phyloP scores from a whole-genome alignment of 2,113 vertebrate species.

The Geococcyx californianus region DNA sequence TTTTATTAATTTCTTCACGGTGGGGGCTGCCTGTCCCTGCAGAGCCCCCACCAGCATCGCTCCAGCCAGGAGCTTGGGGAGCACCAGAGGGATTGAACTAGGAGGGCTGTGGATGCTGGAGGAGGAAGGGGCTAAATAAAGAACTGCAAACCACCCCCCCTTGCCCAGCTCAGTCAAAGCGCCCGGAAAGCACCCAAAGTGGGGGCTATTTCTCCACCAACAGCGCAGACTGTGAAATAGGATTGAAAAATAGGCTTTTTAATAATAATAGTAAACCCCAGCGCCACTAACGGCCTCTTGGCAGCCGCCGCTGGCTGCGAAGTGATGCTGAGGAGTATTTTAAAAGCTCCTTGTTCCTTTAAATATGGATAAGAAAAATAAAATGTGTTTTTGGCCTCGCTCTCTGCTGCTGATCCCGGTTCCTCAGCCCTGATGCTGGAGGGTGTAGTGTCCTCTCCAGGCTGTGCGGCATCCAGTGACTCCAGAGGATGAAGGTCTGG shows the following conservation, averaged over 20 bases:
- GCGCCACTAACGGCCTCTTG: constrained; percentile 31
- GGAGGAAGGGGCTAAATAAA: neutral
- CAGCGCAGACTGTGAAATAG: constrained; percentile 32
- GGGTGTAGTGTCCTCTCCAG: neutral
- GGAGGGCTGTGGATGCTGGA: neutral
- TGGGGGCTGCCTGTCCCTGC: no score
- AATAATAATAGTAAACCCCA: constrained; percentile 52
- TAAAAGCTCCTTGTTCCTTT: constrained; percentile 6
- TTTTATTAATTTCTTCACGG: no score
- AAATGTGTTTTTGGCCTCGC: neutral
- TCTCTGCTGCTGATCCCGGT: neutral
- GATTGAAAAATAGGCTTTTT: constrained; percentile 43
- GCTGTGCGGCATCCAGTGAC: neutral
- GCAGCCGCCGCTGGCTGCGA: constrained; percentile 41
- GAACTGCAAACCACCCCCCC: neutral
- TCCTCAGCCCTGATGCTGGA: neutral
- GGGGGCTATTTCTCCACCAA: neutral
- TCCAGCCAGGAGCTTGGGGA: no score
- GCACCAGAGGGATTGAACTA: no score
- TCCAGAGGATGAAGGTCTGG: neutral
- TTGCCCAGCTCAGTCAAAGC: neutral
- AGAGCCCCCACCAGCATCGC: no score
- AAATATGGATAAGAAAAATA: neutral
- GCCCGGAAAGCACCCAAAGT: constrained; percentile 48
- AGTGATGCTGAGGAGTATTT: constrained; percentile 24